Percentiles rank a stretch among this genome's conserved stretches.
Evolutionary conservation across 2,888 invertebrate genomes (phyloP).

Genomic region (Ormyrus pomaceus): DNA sequence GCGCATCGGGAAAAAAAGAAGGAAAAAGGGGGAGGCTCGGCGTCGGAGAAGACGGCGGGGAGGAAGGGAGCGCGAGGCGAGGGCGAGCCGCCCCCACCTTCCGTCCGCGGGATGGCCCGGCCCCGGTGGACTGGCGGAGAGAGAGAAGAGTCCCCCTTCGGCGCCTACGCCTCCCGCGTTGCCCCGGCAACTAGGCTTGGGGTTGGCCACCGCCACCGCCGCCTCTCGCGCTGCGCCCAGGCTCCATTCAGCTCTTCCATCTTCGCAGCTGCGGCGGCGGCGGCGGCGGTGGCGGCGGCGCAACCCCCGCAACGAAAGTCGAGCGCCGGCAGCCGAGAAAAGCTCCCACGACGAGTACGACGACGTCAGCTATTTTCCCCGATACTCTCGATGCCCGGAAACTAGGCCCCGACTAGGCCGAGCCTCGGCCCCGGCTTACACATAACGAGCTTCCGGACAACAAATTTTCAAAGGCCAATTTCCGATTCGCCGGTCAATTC

Average conservation of each 20-base stretch:
- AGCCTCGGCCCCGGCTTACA: neutral
- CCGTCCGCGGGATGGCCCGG: conserved; percentile 54
- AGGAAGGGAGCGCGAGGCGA: conserved; percentile 1
- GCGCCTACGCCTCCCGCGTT: conserved; percentile 72
- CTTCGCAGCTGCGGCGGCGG: conserved; percentile 28
- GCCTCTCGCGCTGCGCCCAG: conserved; percentile 58
- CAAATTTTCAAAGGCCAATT: too few species aligned
- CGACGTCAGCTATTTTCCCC: too few species aligned
- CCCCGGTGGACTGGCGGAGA: conserved; percentile 59
- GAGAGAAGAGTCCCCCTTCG: conserved; percentile 61
- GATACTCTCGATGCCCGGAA: too few species aligned
- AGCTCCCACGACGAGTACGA: too few species aligned
- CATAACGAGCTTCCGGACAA: neutral
- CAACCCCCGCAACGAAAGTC: conserved; percentile 63
- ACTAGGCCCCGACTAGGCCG: too few species aligned
- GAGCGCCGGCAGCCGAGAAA: too few species aligned
- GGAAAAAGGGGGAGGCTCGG: neutral
- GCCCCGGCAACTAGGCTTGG: conserved; percentile 74
- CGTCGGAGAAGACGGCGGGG: conserved; percentile 5
- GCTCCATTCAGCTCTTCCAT: conserved; percentile 34
- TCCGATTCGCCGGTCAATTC: too few species aligned
- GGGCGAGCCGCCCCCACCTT: neutral
- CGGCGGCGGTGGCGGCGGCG: conserved; percentile 62
- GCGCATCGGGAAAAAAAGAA: too few species aligned
- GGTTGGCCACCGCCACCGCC: conserved; percentile 73